phyloP scores from a whole-genome alignment of 2,113 vertebrate species.

The Cyrtonyx montezumae region DNA sequence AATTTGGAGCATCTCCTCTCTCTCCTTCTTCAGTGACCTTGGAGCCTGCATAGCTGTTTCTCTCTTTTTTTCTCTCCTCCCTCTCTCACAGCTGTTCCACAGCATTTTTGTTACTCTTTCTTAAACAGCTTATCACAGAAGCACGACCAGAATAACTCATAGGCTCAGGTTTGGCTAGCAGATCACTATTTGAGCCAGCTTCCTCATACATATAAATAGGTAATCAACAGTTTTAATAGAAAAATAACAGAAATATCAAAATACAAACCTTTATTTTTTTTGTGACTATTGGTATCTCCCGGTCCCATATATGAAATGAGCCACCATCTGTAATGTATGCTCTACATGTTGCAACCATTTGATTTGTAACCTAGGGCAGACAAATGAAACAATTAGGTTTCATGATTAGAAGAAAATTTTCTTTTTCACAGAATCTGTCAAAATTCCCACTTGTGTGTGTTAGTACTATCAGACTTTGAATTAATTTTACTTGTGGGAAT shows the following conservation, averaged over 20 bases:
- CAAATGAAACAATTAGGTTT: neutral
- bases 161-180: neutral
- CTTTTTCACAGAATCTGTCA: neutral
- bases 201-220: neutral
- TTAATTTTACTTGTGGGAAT: neutral
- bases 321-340: constrained; percentile 85
- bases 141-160: no score
- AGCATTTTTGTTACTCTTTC: no score
- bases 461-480: neutral
- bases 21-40: no score
- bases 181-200: neutral
- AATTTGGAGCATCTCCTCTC: neutral
- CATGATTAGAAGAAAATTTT: neutral
- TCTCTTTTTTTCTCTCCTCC: no score
- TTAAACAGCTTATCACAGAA: no score
- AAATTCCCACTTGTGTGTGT: neutral
- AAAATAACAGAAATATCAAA: neutral
- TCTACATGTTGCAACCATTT: constrained; percentile 86
- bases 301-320: constrained; percentile 81
- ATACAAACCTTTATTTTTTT: constrained; percentile 84
- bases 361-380: constrained; percentile 84
- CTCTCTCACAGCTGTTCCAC: no score
- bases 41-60: no score
- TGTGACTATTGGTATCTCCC: constrained; percentile 77
- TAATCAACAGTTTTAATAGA: neutral